Conservation (phyloP, 2,797 vertebrate genomes). For the Enoplosus armatus region DNA sequence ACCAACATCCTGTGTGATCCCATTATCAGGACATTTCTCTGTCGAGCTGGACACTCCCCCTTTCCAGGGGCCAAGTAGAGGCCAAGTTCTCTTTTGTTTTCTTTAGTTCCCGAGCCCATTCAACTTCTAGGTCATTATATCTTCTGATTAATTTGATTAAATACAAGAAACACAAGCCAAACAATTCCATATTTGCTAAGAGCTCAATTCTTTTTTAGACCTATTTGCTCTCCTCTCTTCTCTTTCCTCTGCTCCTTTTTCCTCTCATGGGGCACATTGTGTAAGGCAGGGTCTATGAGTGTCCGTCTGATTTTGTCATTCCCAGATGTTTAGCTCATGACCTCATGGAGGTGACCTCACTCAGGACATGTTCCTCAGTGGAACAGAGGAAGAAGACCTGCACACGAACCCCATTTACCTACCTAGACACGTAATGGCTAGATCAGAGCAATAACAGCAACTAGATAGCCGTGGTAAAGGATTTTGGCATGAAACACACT, state of each 20-base stretch:
- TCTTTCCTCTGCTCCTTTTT: constrained; percentile 52
- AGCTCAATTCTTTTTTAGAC: constrained; percentile 60
- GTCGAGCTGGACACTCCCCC: constrained; percentile 12
- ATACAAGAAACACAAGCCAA: constrained; percentile 51
- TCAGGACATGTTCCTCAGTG: constrained; percentile 71
- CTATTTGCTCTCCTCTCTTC: constrained; percentile 50
- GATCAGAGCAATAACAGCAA: constrained; percentile 51
- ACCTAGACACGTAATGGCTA: constrained; percentile 51
- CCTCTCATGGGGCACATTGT: constrained; percentile 69
- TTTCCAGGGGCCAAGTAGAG: constrained; percentile 32
- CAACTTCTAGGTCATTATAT: constrained; percentile 39
- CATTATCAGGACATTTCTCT: constrained; percentile 56
- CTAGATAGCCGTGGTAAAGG: constrained; percentile 55
- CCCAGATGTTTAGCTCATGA: constrained; percentile 83
- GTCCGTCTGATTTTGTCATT: constrained; percentile 82
- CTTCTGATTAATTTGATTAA: constrained; percentile 68
- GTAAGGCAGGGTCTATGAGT: constrained; percentile 62
- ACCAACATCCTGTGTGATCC: constrained; percentile 62
- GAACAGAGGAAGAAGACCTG: constrained; percentile 56
- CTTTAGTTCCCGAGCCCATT: constrained; percentile 53
- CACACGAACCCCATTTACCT: constrained; percentile 55
- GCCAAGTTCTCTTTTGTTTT: constrained; percentile 44
- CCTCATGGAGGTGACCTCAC: constrained; percentile 82
- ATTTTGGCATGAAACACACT: constrained; percentile 38
- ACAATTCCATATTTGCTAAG: constrained; percentile 50